Conservation (phyloP, 1,140 invertebrate species). For the Schlechtendalia chinensis region DNA sequence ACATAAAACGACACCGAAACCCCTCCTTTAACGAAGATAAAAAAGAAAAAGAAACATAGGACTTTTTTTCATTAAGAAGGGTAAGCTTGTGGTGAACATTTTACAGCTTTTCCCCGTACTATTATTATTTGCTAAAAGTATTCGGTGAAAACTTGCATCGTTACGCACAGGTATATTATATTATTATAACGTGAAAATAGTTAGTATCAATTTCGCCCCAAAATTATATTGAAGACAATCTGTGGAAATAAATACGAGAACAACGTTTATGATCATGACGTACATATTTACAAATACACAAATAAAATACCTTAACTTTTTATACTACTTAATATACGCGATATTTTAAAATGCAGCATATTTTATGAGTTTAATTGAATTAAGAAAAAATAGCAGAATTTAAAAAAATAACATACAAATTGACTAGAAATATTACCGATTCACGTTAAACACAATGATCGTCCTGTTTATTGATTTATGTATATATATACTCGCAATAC, state of each 20-base stretch:
- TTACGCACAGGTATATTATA: neutral
- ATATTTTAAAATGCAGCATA: neutral
- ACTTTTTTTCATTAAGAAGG: constrained; percentile 2
- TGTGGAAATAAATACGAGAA: neutral
- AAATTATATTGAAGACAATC: neutral
- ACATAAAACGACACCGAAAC: neutral
- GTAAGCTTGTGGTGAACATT: neutral
- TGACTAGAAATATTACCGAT: too few species aligned
- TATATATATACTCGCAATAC: too few species aligned
- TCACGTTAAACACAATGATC: too few species aligned
- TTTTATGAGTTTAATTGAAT: neutral
- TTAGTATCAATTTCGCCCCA: neutral
- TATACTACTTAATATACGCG: neutral
- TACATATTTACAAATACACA: neutral
- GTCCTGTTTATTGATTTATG: too few species aligned
- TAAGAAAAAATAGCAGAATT: too few species aligned
- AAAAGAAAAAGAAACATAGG: neutral
- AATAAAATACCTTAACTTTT: too few species aligned
- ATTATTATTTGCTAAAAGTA: constrained; percentile 13
- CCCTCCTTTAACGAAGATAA: neutral
- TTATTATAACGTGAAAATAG: neutral
- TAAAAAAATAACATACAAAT: too few species aligned
- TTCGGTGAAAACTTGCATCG: neutral
- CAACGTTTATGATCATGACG: neutral
- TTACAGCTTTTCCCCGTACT: neutral